Base-by-base conservation (phyloP, 2,113 vertebrate genomes). In the Hydropotes inermis region DNA sequence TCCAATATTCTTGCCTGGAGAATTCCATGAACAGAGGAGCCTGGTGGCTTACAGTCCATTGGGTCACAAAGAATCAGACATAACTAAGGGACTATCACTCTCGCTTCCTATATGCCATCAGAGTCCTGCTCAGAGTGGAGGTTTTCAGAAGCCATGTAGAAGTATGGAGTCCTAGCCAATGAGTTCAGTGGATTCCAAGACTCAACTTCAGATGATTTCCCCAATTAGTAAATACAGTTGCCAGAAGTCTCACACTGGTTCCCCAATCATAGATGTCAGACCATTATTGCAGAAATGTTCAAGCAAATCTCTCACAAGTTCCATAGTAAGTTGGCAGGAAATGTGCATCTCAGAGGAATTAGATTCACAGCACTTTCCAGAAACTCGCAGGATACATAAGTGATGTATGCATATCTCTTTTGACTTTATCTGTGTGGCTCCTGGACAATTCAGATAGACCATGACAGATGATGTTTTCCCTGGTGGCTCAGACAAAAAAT, bases 131-230 rank as follows among this genome's bases (percentile, higher is more conserved):
- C 61, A 12, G 36, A 55, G n/a, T 30, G 12, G 30, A 78, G 47
- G 7, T 30, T 61, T 47, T 54, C 19, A 47, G 67, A 54, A 28
- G 15, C 55, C 8, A 13, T 23, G 55, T 16, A 50, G 15, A 28
- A 6, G 43, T 11, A 12, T 0, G 5, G 14, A 54, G 5, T n/a
- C 16, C 45, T 30, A 39, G 15, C 16, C 36, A 16, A 1, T 21
- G 30, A 30, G 64, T 60, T 83, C 61, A 61, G 19, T 19, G 21
- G 14, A 23, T 54, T 45, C 45, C 1, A 16, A 78, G 8, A 78
- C 45, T 43, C 23, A 60, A 3, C 27, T 15, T 45, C 2, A 5
- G 60, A 45, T 52, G 15, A 33, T 60, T 74, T 85, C 36, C 14
- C n/a, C 36, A 28, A n/a, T 27, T 76, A 45, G 33, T 21, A 43